phyloP scores from a whole-genome alignment of 2,888 invertebrate genomes.

The Dasysyrphus tricinctus region DNA sequence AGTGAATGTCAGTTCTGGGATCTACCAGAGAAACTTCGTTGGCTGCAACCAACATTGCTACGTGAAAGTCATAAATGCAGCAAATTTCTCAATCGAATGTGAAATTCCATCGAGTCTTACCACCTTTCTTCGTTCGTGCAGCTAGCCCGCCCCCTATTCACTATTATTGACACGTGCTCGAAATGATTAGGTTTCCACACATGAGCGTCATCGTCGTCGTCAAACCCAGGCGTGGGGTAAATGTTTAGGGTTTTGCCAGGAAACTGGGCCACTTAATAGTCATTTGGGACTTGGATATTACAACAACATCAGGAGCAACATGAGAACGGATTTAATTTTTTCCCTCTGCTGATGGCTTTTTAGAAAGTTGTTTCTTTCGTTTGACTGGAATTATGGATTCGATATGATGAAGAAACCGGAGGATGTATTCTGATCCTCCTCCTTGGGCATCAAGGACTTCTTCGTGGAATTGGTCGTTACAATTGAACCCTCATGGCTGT shows the following conservation, averaged over 20 bases:
- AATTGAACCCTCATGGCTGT: slow-evolving; percentile 69
- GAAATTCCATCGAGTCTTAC: slow-evolving; percentile 29
- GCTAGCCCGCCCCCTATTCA: slow-evolving; percentile 30
- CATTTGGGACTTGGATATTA: slow-evolving; percentile 50
- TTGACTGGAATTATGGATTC: slow-evolving; percentile 48
- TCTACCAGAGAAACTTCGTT: slow-evolving; percentile 28
- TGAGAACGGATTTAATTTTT: slow-evolving; percentile 53
- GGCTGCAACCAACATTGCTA: slow-evolving; percentile 32
- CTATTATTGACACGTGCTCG: slow-evolving; percentile 66
- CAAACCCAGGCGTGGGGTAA: slow-evolving; percentile 7
- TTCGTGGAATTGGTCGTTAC: slow-evolving; percentile 39
- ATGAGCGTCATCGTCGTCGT: neutral
- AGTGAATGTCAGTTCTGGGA: slow-evolving; percentile 24
- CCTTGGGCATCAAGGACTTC: neutral
- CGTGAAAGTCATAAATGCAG: slow-evolving; percentile 62
- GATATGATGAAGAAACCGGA: slow-evolving; percentile 5
- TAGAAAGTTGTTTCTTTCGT: slow-evolving; percentile 54
- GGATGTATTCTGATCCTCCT: neutral
- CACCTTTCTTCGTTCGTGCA: slow-evolving; percentile 5
- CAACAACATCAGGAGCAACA: slow-evolving; percentile 2
- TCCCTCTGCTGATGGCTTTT: slow-evolving; percentile 15
- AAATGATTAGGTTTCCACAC: slow-evolving; percentile 70
- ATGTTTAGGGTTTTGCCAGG: slow-evolving; percentile 33
- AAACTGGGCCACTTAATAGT: slow-evolving; percentile 65
- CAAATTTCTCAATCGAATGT: slow-evolving; percentile 46